These are phyloP conservation scores for Rhamnusium bicolor DNA, from an alignment of 2,888 invertebrate genomes.

Conservation along the genomic window DNA sequence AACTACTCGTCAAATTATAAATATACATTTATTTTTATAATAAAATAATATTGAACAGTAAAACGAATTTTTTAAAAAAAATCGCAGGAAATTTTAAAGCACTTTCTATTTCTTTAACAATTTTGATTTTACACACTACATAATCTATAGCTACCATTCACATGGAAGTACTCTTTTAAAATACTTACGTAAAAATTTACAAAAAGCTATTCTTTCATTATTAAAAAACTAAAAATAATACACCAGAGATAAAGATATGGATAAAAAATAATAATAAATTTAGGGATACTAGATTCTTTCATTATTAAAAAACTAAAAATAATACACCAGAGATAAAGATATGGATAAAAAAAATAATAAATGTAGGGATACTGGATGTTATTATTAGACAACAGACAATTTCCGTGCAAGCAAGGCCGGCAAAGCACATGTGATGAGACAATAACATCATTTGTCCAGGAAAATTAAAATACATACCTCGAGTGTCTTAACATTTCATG, in stretches of 20 bases:
- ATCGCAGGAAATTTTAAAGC: background rate
- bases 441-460: too few relatives aligned
- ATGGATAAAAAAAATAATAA: too few relatives aligned
- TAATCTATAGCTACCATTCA: background rate
- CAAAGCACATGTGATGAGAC: too few relatives aligned
- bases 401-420: too few relatives aligned
- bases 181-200: background rate
- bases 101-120: background rate
- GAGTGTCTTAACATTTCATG: too few relatives aligned
- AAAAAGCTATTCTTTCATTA: background rate
- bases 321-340: too few relatives aligned
- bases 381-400: too few relatives aligned
- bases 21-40: background rate
- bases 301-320: too few relatives aligned
- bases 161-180: background rate
- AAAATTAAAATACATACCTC: too few relatives aligned
- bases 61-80: too few relatives aligned
- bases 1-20: background rate
- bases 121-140: background rate
- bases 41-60: background rate
- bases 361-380: too few relatives aligned
- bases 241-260: background rate
- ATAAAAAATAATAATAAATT: background rate
- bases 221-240: background rate
- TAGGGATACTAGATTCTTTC: too few relatives aligned